phyloP scores from a whole-genome alignment of 1,140 invertebrate species.

The Diorhabda sublineata region DNA sequence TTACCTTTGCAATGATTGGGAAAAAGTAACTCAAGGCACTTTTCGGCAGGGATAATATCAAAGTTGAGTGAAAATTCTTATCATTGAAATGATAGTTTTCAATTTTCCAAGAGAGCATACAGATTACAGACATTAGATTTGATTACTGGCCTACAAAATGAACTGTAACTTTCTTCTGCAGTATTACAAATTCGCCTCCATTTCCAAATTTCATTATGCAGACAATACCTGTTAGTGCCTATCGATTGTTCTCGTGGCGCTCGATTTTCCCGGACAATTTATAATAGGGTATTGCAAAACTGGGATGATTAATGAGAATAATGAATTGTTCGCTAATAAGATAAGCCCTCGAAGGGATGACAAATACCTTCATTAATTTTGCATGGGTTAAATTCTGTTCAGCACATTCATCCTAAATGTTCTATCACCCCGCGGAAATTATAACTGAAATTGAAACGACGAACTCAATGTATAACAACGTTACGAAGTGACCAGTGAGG shows the following conservation, averaged over 20 bases:
- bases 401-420: neutral
- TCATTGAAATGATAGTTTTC: too few relatives aligned
- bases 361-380: constrained; percentile 20
- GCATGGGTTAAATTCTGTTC: constrained; percentile 10
- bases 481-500: too few relatives aligned
- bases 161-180: neutral
- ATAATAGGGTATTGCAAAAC: constrained; percentile 17
- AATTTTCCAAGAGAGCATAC: too few relatives aligned
- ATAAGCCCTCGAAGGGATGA: constrained; percentile 21
- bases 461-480: neutral
- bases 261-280: constrained; percentile 16
- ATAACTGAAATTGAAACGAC: neutral
- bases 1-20: too few relatives aligned
- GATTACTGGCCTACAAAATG: neutral
- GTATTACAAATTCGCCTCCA: neutral
- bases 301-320: constrained; percentile 22
- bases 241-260: neutral
- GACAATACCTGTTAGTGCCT: constrained; percentile 1
- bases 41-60: too few relatives aligned
- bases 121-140: too few relatives aligned
- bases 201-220: neutral
- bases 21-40: too few relatives aligned
- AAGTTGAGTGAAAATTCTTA: too few relatives aligned
- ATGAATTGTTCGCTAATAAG: constrained; percentile 23
- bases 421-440: neutral